Conservation (phyloP, 2,888 invertebrate species). For the Chelonus formosanus region DNA sequence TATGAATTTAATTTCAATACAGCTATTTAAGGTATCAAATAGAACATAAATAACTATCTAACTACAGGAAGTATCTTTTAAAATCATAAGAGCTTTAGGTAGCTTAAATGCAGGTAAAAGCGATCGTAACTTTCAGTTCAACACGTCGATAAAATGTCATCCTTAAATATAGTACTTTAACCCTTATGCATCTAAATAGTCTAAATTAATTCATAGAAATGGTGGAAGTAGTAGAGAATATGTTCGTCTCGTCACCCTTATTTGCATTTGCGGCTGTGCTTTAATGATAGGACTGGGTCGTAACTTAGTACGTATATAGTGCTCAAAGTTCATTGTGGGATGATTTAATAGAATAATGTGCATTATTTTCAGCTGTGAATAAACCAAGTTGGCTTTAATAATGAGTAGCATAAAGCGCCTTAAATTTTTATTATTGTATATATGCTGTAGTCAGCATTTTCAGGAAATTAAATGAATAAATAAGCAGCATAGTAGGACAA, state of each 20-base stretch:
- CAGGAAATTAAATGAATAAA: no score
- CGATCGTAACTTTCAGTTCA: no score
- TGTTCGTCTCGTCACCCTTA: conserved; percentile 3
- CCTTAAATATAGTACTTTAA: no score
- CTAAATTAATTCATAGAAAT: conserved; percentile 31
- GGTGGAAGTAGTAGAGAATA: conserved; percentile 4
- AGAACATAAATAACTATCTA: no score
- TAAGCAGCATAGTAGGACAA: no score
- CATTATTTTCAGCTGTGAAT: neutral
- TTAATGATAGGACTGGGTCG: neutral
- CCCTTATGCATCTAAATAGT: conserved; percentile 2
- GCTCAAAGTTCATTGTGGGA: conserved; percentile 1
- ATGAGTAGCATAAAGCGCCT: neutral
- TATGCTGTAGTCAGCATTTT: no score
- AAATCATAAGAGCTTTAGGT: no score
- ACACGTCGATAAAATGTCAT: no score
- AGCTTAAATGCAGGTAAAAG: no score
- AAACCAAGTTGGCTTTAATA: conserved; percentile 1
- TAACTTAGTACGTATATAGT: conserved; percentile 7
- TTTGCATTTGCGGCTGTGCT: conserved; percentile 11
- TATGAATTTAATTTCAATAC: no score
- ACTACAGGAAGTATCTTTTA: no score
- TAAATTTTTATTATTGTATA: neutral
- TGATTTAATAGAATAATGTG: conserved; percentile 9
- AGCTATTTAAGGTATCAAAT: no score